Conservation (phyloP, 2,888 invertebrate species). For the Spisula subtruncata region DNA sequence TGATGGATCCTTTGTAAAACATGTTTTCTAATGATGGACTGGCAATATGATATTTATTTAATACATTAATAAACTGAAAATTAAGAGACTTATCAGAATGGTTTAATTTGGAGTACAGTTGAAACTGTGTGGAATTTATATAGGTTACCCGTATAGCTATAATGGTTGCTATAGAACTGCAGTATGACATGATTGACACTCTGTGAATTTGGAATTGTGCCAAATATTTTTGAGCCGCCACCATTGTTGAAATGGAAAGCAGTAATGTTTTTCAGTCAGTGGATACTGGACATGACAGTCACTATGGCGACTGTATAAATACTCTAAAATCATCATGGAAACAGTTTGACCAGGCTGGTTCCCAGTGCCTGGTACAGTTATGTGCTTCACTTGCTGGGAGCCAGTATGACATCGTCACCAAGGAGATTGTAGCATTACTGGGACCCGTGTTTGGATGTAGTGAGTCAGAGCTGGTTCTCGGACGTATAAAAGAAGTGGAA, state of each 20-base stretch:
- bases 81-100: too few species aligned
- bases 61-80: too few species aligned
- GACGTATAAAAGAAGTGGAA: conserved; percentile 66
- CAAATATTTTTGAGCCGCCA: neutral
- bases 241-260: conserved; percentile 29
- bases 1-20: too few species aligned
- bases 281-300: neutral
- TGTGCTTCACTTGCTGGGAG: conserved; percentile 61
- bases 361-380: conserved; percentile 51
- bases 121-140: too few species aligned
- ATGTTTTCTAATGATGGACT: too few species aligned
- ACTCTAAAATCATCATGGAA: conserved; percentile 58
- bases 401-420: conserved; percentile 55
- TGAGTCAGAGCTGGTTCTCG: conserved; percentile 70
- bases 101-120: too few species aligned
- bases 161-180: too few species aligned
- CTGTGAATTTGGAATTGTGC: neutral
- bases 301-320: conserved; percentile 22
- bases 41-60: too few species aligned
- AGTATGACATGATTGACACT: neutral
- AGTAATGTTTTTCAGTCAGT: neutral
- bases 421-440: conserved; percentile 60
- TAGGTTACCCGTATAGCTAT: too few species aligned
- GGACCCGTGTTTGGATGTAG: conserved; percentile 67
- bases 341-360: conserved; percentile 66